Evolutionary conservation across 2,113 vertebrate species (phyloP).

Genomic region (Cyanoderma ruficeps): DNA sequence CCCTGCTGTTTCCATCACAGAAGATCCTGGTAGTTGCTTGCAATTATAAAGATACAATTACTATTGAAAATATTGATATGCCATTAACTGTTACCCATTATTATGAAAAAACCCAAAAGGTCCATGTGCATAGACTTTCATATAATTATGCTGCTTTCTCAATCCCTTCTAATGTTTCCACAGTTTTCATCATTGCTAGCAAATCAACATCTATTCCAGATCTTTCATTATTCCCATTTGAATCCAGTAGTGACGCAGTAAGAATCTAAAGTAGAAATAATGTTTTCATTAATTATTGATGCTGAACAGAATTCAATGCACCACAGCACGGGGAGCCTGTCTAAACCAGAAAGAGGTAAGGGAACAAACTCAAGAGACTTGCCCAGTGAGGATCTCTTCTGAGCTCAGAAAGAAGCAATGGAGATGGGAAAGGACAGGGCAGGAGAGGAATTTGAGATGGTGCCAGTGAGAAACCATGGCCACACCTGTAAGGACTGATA

Average conservation of each 20-base stretch:
- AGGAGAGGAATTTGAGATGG: neutral
- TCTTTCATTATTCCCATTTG: neutral
- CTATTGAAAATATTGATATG: neutral
- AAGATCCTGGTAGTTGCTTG: neutral
- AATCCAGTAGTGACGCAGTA: neutral
- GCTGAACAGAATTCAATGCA: neutral
- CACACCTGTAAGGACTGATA: neutral
- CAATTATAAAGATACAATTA: neutral
- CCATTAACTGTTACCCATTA: neutral
- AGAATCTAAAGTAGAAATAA: neutral
- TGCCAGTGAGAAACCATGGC: neutral
- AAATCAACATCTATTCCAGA: neutral
- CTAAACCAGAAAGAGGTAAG: neutral
- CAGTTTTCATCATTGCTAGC: neutral
- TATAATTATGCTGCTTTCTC: neutral
- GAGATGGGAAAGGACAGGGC: neutral
- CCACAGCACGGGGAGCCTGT: neutral
- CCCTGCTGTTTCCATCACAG: neutral
- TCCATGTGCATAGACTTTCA: neutral
- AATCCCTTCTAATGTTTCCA: neutral
- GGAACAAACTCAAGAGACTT: neutral
- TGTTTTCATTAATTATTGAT: neutral
- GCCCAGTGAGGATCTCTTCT: neutral
- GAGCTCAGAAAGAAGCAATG: neutral
- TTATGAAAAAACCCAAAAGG: neutral